Conservation (phyloP, 2,113 vertebrate species). For the Irena cyanogastra region DNA sequence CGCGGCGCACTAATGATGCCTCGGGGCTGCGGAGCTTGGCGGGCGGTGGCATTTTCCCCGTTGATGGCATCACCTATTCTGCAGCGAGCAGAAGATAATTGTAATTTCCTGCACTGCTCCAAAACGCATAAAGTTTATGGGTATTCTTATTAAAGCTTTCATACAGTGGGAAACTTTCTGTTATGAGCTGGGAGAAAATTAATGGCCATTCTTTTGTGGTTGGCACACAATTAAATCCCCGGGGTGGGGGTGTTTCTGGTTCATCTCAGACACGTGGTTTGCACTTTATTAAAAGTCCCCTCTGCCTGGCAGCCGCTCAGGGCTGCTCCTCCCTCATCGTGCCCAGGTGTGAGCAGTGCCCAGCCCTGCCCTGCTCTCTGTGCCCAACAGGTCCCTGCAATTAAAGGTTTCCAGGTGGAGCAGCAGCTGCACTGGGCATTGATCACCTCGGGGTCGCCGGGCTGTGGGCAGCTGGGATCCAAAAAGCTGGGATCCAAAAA, state of each 20-base stretch:
- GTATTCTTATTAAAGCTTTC: slow-evolving; percentile 19
- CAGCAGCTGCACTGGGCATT: background rate
- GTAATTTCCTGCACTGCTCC: background rate
- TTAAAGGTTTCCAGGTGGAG: background rate
- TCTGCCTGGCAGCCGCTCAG: background rate
- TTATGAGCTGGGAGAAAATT: slow-evolving; percentile 1
- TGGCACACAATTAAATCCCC: background rate
- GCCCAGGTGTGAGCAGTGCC: background rate
- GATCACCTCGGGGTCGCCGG: background rate
- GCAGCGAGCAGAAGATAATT: background rate
- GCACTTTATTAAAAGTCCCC: background rate
- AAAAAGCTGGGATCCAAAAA: background rate
- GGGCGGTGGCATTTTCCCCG: background rate
- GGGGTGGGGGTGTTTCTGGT: background rate
- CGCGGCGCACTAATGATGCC: rapidly evolving
- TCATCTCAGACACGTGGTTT: background rate
- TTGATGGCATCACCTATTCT: background rate
- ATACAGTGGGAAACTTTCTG: background rate
- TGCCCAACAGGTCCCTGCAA: rapidly evolving
- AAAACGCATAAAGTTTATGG: background rate
- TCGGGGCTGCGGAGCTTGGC: background rate
- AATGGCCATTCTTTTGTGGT: background rate
- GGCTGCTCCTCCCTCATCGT: background rate
- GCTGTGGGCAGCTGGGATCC: background rate
- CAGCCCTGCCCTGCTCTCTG: background rate